A percentile compares a stretch with the other conserved stretches of the same genome.
Conservation (phyloP, 1,140 invertebrate genomes). For the Leucophenga varia region DNA sequence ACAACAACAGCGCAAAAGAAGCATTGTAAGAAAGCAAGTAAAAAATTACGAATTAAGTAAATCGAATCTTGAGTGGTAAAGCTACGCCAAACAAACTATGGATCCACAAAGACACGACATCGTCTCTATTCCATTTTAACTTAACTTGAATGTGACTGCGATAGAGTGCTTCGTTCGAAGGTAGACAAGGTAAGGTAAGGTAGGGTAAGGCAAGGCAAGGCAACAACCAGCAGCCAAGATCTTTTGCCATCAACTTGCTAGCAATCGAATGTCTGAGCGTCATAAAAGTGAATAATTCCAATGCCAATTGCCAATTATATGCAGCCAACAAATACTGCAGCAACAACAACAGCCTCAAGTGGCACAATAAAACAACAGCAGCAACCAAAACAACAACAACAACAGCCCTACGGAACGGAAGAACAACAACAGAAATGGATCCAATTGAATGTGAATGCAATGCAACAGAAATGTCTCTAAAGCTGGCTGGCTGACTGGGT, state of each 20-base stretch:
- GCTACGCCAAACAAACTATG: no score
- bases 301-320: slow-evolving; percentile 51
- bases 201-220: slow-evolving; percentile 22
- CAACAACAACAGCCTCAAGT: slow-evolving; percentile 1
- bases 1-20: background rate
- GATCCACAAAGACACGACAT: slow-evolving; percentile 43
- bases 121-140: no score
- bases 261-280: no score
- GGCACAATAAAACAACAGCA: slow-evolving; percentile 21
- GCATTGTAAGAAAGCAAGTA: no score
- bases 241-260: no score
- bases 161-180: no score
- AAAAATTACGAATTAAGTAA: slow-evolving; percentile 27
- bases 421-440: background rate
- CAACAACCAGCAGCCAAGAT: slow-evolving; percentile 10
- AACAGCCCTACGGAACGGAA: slow-evolving; percentile 2
- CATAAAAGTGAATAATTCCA: slow-evolving; percentile 42
- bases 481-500: no score
- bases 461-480: no score
- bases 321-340: background rate
- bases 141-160: slow-evolving; percentile 44
- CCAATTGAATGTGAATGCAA: background rate
- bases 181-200: slow-evolving; percentile 22
- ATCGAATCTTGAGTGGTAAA: no score
- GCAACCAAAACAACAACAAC: slow-evolving; percentile 19